Percentiles rank a stretch among this genome's conserved stretches.
These are phyloP conservation scores for Heliconius melpomene DNA, from an alignment of 1,140 invertebrate species.

Conservation along the genomic window DNA sequence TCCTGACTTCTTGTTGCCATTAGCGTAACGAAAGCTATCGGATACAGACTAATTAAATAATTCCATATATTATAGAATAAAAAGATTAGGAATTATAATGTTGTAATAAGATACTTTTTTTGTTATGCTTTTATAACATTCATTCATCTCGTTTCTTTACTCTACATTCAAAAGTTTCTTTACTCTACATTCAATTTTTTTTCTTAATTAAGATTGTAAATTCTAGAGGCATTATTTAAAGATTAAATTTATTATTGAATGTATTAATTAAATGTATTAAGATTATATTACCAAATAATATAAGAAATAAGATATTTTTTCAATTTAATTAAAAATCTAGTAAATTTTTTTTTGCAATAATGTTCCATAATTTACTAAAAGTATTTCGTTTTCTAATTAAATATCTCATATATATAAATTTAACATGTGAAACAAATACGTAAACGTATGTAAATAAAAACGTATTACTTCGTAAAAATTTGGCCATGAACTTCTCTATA, in stretches of 20 bases:
- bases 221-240: too few species aligned
- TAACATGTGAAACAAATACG: neutral
- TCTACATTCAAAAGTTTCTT: neutral
- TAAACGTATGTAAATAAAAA: neutral
- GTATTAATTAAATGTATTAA: too few species aligned
- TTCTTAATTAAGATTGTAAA: too few species aligned
- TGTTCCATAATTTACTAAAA: too few species aligned
- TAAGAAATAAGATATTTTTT: too few species aligned
- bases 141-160: neutral
- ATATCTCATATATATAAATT: neutral
- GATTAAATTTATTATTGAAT: too few species aligned
- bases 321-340: too few species aligned
- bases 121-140: neutral
- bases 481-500: conserved; percentile 66
- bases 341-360: too few species aligned
- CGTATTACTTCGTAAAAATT: conserved; percentile 8
- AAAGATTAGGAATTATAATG: neutral
- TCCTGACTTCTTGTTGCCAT: neutral
- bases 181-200: neutral
- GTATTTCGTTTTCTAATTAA: too few species aligned
- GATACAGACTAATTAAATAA: neutral
- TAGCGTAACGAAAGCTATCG: neutral
- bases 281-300: too few species aligned
- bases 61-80: neutral
- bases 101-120: neutral